Base-by-base conservation (phyloP, 2,888 invertebrate species). In the Odontomyia ornata region DNA sequence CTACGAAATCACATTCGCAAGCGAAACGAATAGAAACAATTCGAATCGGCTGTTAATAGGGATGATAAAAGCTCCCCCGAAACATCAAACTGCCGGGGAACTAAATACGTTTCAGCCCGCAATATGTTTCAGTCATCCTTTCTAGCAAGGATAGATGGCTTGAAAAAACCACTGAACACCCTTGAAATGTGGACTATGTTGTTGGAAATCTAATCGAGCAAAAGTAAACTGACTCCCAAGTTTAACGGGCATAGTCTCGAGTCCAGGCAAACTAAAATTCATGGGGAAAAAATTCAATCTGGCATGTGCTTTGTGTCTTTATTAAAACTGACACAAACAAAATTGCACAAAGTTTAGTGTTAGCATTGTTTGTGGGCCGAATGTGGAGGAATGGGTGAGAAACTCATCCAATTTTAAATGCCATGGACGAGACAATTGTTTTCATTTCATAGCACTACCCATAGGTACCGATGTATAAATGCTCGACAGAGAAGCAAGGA, bases 311-410 rank as follows among this genome's bases (percentile, higher is more conserved):
- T 78, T 78, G 78, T 73, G 64, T 75, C 73, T 73, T 78, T 76
- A 78, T 78, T 78, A 78, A 78, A 78, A 78, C 73, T 69, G 78
- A 78, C 78, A 78, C 60, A 76, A 78, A 67, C 78, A 67, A 78
- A 76, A 76, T 76, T 73, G 76, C 57, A 76, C 73, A 60, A 57
- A 60, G 43, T 5, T 9, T 11, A 23, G 4, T 30, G 25, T 18
- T 47, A 69, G 25, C 28, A 56, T 27, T 25, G 23, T n/a, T 46
- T 25, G 56, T 1, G 57, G 25, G 13, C 52, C 11, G 7, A 43
- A 18, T 4, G 9, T 9, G 28, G 13, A 21, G 27, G 9, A 43
- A 36, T 21, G 28, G 23, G 67, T 15, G 15, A 28, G 28, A 64
- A 13, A 3, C 1, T n/a, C 11, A 36, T 36, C n/a, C n/a, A n/a